These are phyloP conservation scores for Rutpela maculata DNA, from an alignment of 2,888 invertebrate genomes.

Conservation along the genomic window DNA sequence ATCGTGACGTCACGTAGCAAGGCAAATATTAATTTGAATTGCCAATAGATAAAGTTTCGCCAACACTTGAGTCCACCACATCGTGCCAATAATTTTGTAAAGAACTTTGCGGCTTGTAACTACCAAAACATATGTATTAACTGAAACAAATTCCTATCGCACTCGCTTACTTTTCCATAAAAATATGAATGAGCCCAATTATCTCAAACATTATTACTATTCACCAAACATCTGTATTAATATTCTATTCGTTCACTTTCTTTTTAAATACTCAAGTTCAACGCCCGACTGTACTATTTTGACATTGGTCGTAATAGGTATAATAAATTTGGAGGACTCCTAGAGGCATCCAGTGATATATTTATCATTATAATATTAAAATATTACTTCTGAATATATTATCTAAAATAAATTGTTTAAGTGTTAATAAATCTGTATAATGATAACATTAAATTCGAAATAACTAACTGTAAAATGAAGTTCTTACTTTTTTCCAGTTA, in stretches of 20 bases:
- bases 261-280: neutral
- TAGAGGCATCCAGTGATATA: neutral
- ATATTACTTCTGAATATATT: neutral
- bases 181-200: neutral
- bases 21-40: too few species aligned
- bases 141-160: neutral
- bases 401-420: neutral
- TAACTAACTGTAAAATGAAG: neutral
- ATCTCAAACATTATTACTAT: neutral
- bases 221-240: constrained; percentile 7
- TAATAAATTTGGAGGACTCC: neutral
- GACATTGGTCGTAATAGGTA: neutral
- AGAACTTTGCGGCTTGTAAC: too few species aligned
- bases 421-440: neutral
- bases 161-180: neutral
- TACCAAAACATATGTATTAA: too few species aligned
- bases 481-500: neutral
- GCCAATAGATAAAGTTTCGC: too few species aligned
- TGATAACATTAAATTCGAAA: neutral
- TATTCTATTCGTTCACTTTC: neutral
- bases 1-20: too few species aligned
- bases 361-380: constrained; percentile 1
- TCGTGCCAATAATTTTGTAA: too few species aligned
- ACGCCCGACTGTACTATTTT: neutral
- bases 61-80: too few species aligned